Evolutionary conservation across 1,140 invertebrate genomes (phyloP).

Genomic region (Branchinecta lindahli): DNA sequence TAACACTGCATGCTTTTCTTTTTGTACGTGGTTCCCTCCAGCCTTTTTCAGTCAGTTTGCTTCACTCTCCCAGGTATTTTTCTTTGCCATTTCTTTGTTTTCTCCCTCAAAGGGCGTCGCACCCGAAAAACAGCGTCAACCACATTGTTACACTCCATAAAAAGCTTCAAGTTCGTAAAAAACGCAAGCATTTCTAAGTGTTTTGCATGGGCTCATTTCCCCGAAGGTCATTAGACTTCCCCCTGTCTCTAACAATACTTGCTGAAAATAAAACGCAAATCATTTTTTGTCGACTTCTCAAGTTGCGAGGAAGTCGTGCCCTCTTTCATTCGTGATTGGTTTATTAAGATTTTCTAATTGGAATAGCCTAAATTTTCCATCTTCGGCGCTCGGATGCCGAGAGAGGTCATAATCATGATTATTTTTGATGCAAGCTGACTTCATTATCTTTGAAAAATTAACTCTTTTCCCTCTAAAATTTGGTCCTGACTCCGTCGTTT

Average conservation of each 20-base stretch:
- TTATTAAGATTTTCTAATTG: conserved; percentile 10
- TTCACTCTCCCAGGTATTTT: too few species aligned
- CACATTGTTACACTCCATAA: too few species aligned
- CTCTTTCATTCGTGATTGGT: background rate
- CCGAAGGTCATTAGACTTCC: background rate
- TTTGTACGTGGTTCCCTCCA: too few species aligned
- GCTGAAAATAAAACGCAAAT: background rate
- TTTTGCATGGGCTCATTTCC: too few species aligned
- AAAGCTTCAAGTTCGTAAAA: too few species aligned
- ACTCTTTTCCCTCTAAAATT: background rate
- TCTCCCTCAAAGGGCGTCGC: too few species aligned
- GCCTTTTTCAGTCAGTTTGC: too few species aligned
- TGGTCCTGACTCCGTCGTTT: background rate
- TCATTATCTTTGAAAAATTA: conserved; percentile 9
- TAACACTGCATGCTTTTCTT: too few species aligned
- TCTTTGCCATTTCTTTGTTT: too few species aligned
- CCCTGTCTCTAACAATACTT: background rate
- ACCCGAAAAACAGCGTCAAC: too few species aligned
- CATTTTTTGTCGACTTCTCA: background rate
- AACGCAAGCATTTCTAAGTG: too few species aligned
- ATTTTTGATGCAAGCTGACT: conserved; percentile 2
- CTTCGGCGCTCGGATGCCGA: background rate
- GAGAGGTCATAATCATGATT: background rate
- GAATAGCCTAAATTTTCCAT: background rate
- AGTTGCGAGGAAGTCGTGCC: background rate